A percentile compares a stretch with the other conserved stretches of the same genome.
These are phyloP conservation scores for Xestobium rufovillosum DNA, from an alignment of 2,888 invertebrate species.

Conservation along the genomic window DNA sequence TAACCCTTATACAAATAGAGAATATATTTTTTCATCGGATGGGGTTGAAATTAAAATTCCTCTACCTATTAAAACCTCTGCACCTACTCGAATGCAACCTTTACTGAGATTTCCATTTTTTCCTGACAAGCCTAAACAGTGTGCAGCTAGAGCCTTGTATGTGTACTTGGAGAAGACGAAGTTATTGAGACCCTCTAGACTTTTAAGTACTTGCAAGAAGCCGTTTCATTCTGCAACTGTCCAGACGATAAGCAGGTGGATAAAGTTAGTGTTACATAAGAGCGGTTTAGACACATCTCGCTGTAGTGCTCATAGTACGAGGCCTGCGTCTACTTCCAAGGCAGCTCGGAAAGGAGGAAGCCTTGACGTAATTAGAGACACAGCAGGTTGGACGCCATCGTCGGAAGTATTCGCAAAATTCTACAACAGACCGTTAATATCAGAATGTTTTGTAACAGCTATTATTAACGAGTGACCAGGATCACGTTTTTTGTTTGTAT, in stretches of 20 bases:
- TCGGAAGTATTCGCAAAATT: slow-evolving; percentile 22
- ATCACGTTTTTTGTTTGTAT: too few relatives aligned
- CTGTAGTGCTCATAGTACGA: slow-evolving; percentile 23
- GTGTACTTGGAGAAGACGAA: slow-evolving; percentile 17
- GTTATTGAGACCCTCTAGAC: slow-evolving; percentile 4
- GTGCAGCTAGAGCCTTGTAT: slow-evolving; percentile 16
- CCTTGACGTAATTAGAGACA: slow-evolving; percentile 20
- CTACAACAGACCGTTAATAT: slow-evolving; percentile 20
- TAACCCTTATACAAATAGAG: too few relatives aligned
- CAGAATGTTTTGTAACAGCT: slow-evolving; percentile 4
- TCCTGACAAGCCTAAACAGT: slow-evolving; percentile 15
- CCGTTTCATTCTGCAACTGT: slow-evolving; percentile 19
- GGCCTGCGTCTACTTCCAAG: slow-evolving; percentile 26
- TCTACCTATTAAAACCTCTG: too few relatives aligned
- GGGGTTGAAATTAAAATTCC: too few relatives aligned
- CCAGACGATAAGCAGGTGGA: slow-evolving; percentile 24
- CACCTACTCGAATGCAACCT: too few relatives aligned
- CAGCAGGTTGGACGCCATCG: slow-evolving; percentile 22
- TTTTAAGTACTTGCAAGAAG: slow-evolving; percentile 22
- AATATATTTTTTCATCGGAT: too few relatives aligned
- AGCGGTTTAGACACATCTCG: slow-evolving; percentile 21
- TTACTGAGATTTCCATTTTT: slow-evolving; percentile 17
- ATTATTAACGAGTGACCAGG: too few relatives aligned
- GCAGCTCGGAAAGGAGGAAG: slow-evolving; percentile 21
- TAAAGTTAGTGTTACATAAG: slow-evolving; percentile 18